Base-by-base conservation (phyloP, 2,113 vertebrate species). In the Pseudonaja textilis region DNA sequence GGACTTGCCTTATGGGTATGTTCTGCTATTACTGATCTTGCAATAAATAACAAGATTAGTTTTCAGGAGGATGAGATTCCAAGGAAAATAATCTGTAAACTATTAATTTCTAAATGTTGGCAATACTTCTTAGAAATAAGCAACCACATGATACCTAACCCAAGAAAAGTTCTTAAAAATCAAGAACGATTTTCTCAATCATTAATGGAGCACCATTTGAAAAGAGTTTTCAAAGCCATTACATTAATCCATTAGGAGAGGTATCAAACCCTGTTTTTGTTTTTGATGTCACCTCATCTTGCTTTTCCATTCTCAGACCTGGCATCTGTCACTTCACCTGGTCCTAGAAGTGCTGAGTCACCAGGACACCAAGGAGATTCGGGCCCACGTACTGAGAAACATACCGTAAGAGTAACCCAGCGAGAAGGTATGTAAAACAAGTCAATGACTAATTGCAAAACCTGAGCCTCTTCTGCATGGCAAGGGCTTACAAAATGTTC, bases 361-460 rank as follows among this genome's bases (percentile, higher is more conserved):
- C 98, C 98, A 1, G 98, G 98, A 90, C 99, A 98, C 89, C 98
- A 98, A 91, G 98, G 96, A 50, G 99, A 98, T 94, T 97, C 98
- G 3, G 98, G 97, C 94, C 95, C 93, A 0, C 90, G 96, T 14
- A 96, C 97, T 89, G 98, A 98, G 94, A 99, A 99, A 97, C 96
- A 98, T 69, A 94, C 98, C 95, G 98, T 98, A 88, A 98, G 99
- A 89, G 94, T 98, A 39, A 97, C 98, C 16, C 98, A 98, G 74
- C 97, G 98, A 98, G 99, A 99, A 98, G 99, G 99, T 99, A 95
- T 7, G 97, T 95, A 25, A 89, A 93, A n/a, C 74, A 88, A 86
- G 29, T 25, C 3, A 85, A 12, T 29, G 16, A 52, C 22, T 42
- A 1, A 61, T 25, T 61, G 22, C 54, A 42, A 26, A 11, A 34